A percentile compares a stretch with the other conserved stretches of the same genome.
Conservation (phyloP, 2,888 invertebrate species). For the Phaonia tiefii region DNA sequence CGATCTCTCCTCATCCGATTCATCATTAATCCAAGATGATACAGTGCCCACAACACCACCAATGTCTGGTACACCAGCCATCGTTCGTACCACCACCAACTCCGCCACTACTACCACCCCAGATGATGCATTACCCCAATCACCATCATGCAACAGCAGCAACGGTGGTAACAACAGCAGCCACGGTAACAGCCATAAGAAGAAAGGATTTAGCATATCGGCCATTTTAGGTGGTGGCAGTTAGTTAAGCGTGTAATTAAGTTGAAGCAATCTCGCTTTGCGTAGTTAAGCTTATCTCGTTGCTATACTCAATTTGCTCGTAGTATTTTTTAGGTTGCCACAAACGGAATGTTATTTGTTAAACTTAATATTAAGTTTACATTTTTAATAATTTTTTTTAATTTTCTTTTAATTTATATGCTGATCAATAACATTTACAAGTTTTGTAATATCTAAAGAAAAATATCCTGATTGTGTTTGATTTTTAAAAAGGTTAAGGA, state of each 20-base stretch:
- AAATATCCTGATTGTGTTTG: too few relatives aligned
- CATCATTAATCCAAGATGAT: slow-evolving; percentile 66
- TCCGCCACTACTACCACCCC: slow-evolving; percentile 54
- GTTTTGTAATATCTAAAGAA: too few relatives aligned
- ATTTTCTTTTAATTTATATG: neutral
- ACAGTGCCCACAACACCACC: slow-evolving; percentile 42
- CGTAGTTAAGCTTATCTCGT: neutral
- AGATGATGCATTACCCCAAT: slow-evolving; percentile 63
- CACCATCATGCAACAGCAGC: slow-evolving; percentile 51
- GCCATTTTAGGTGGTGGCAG: slow-evolving; percentile 79
- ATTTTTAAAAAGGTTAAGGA: too few relatives aligned
- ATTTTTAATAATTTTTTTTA: neutral
- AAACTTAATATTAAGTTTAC: neutral
- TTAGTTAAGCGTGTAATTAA: slow-evolving; percentile 65
- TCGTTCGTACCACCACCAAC: slow-evolving; percentile 65
- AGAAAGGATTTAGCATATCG: slow-evolving; percentile 79
- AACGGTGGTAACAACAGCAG: slow-evolving; percentile 53
- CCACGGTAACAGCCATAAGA: slow-evolving; percentile 65
- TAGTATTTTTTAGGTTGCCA: neutral
- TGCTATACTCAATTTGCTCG: neutral
- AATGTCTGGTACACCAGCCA: slow-evolving; percentile 24
- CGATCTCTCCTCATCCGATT: slow-evolving; percentile 67
- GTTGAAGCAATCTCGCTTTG: neutral
- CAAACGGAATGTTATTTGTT: slow-evolving; percentile 2
- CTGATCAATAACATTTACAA: too few relatives aligned